Conservation (phyloP, 2,797 vertebrate genomes). For the Synaphobranchus kaupii region DNA sequence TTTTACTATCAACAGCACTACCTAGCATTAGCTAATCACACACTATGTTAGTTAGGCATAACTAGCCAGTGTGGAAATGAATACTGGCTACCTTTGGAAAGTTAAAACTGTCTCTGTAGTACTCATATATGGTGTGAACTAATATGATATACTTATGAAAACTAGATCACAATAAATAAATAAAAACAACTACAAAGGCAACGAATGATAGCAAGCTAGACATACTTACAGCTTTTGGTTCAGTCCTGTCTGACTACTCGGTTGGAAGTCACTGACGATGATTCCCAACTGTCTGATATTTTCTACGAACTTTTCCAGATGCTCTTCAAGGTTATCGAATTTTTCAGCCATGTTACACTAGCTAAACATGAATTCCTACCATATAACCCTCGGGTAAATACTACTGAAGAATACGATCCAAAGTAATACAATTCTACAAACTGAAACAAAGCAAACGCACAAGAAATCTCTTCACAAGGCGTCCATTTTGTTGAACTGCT, state of each 20-base stretch:
- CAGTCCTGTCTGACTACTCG: slow-evolving; percentile 95
- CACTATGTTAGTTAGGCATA: background rate
- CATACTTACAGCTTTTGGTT: slow-evolving; percentile 93
- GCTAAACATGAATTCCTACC: background rate
- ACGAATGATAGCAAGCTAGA: background rate
- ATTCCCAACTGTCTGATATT: slow-evolving; percentile 98
- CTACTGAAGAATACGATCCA: slow-evolving; percentile 22
- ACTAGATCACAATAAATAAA: no score
- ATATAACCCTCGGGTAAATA: slow-evolving; percentile 4
- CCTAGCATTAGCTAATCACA: background rate
- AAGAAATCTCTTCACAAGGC: slow-evolving; percentile 3
- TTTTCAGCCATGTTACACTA: slow-evolving; percentile 86
- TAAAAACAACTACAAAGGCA: background rate
- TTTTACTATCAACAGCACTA: background rate
- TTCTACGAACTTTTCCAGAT: slow-evolving; percentile 97
- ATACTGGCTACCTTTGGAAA: background rate
- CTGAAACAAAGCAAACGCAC: background rate
- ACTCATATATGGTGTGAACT: background rate
- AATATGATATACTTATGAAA: background rate
- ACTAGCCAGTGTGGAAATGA: background rate
- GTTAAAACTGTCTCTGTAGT: background rate
- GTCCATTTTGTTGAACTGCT: slow-evolving; percentile 43
- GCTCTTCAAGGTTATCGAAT: slow-evolving; percentile 95
- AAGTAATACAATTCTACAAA: background rate
- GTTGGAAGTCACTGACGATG: slow-evolving; percentile 98